Percentiles rank a stretch among this genome's conserved stretches.
These are phyloP conservation scores for Drymodes brunneopygia DNA, from an alignment of 2,113 vertebrate species.

Conservation along the genomic window DNA sequence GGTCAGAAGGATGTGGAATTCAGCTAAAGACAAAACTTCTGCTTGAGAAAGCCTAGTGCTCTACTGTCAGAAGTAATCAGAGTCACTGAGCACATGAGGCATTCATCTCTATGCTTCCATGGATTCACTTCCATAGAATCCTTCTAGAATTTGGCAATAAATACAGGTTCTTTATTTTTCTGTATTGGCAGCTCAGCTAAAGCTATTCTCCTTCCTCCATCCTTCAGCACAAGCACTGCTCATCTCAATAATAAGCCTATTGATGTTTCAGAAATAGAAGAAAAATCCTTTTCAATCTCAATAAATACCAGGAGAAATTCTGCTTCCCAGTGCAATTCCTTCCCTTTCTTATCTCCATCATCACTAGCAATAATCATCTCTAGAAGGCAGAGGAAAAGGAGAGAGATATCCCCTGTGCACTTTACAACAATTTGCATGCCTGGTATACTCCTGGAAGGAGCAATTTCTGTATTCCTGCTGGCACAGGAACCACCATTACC, in stretches of 20 bases:
- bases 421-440: neutral
- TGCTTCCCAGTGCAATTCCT: neutral
- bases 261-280: neutral
- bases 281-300: neutral
- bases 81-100: neutral
- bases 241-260: slow-evolving; percentile 16
- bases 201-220: neutral
- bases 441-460: neutral
- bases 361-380: neutral
- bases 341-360: neutral
- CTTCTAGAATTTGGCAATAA: neutral
- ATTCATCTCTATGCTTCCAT: neutral
- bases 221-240: neutral
- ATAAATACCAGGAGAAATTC: neutral
- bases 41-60: neutral
- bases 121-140: neutral
- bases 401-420: neutral
- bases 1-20: neutral
- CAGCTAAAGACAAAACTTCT: neutral
- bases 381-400: neutral
- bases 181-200: slow-evolving; percentile 4
- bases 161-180: slow-evolving; percentile 6
- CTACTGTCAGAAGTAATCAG: neutral
- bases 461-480: neutral
- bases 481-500: neutral